Evolutionary conservation across 2,113 vertebrate genomes (phyloP).

Genomic region (Neotragus pygmaeus): DNA sequence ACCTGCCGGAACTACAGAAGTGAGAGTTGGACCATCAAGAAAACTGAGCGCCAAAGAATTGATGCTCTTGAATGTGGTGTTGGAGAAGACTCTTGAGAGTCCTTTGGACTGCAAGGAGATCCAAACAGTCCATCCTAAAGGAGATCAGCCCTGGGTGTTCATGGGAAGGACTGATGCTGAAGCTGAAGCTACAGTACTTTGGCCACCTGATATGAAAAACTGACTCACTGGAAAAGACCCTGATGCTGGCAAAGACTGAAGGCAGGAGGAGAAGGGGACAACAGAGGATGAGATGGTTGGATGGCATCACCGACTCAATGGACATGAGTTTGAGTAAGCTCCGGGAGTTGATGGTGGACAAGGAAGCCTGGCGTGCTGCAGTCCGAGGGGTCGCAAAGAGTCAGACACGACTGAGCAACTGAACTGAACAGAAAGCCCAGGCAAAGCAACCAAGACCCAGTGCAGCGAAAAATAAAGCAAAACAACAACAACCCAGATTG

Average conservation of each 20-base stretch:
- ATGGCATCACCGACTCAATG: background rate
- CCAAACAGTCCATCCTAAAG: background rate
- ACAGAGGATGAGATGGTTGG: background rate
- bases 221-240: background rate
- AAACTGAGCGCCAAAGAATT: background rate
- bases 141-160: background rate
- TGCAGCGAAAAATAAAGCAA: background rate
- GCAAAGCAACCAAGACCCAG: background rate
- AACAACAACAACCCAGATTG: background rate
- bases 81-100: background rate
- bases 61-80: background rate
- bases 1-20: fast-evolving
- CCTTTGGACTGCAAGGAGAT: background rate
- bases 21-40: background rate
- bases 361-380: background rate
- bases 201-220: background rate
- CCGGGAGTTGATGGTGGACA: background rate
- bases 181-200: background rate
- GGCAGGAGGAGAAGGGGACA: background rate
- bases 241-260: background rate
- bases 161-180: background rate
- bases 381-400: fast-evolving
- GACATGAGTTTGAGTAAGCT: background rate
- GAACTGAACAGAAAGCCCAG: background rate
- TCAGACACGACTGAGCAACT: background rate